These are phyloP conservation scores for Papilio gigon DNA, from an alignment of 2,888 invertebrate species.

Conservation along the genomic window DNA sequence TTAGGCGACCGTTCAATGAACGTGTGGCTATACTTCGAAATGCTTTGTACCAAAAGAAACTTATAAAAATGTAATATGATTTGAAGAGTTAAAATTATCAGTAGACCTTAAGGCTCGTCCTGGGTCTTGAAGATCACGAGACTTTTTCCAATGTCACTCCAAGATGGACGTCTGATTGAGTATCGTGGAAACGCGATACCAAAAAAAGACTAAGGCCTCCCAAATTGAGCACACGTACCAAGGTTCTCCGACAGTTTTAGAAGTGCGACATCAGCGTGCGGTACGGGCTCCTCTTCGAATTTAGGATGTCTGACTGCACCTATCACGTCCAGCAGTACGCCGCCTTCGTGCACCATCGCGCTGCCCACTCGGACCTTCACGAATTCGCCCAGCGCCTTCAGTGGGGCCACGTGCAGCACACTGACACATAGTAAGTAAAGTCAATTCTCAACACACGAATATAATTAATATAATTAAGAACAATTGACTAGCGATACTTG, in stretches of 20 bases:
- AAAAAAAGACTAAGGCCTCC: background rate
- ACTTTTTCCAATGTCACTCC: background rate
- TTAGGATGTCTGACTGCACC: constrained; percentile 76
- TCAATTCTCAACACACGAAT: background rate
- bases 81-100: no score
- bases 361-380: constrained; percentile 76
- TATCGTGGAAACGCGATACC: no score
- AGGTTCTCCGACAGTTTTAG: constrained; percentile 67
- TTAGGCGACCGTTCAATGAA: no score
- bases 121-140: background rate
- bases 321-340: constrained; percentile 62
- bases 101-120: background rate
- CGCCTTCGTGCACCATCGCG: constrained; percentile 65
- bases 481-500: background rate
- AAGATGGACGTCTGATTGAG: no score
- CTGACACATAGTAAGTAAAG: constrained; percentile 48
- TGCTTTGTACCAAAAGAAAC: no score
- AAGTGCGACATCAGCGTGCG: constrained; percentile 74
- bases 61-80: background rate
- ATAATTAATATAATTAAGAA: background rate
- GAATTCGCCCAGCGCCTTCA: constrained; percentile 63
- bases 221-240: constrained; percentile 49
- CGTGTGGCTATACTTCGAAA: no score
- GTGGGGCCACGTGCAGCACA: constrained; percentile 72
- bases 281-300: constrained; percentile 77